Conservation (phyloP, 2,113 vertebrate genomes). For the Microtus ochrogaster region DNA sequence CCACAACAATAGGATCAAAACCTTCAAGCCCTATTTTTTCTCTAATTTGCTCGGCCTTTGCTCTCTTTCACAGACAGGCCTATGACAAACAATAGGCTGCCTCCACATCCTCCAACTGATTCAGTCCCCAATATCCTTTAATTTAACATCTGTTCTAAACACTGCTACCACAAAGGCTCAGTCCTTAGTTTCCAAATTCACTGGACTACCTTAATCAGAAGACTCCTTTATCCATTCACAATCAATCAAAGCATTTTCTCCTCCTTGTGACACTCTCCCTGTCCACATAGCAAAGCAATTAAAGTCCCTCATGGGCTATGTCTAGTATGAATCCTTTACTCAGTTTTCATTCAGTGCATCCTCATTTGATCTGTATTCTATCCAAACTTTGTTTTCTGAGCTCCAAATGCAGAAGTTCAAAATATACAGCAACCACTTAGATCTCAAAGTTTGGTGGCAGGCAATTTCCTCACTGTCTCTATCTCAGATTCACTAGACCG, state of each 20-base stretch:
- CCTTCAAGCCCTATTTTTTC: neutral
- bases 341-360: neutral
- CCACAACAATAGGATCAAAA: neutral
- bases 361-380: neutral
- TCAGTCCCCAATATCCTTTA: neutral
- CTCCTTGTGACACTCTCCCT: neutral
- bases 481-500: neutral
- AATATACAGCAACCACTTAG: neutral
- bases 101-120: neutral
- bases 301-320: neutral
- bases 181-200: neutral
- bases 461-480: neutral
- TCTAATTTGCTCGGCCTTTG: neutral
- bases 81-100: neutral
- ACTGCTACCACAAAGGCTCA: neutral
- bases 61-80: neutral
- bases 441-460: neutral
- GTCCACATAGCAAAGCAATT: neutral
- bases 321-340: neutral
- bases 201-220: neutral
- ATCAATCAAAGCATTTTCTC: neutral
- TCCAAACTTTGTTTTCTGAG: neutral
- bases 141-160: slow-evolving; percentile 4
- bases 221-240: neutral
- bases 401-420: neutral